Evolutionary conservation across 1,140 invertebrate genomes (phyloP).

Genomic region (Limonius californicus): DNA sequence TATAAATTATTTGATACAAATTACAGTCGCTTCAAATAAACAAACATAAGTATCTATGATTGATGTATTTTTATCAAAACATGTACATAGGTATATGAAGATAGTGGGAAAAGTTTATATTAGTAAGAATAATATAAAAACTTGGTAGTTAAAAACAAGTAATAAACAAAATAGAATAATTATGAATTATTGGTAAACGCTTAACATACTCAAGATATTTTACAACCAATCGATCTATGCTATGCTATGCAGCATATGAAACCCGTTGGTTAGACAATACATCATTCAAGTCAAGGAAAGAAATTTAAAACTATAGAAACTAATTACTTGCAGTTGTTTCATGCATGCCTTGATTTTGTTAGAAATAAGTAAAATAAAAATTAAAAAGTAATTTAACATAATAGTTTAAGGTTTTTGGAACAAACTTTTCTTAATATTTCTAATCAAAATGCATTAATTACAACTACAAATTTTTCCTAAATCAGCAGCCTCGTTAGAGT

Average conservation of each 20-base stretch:
- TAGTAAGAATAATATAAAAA: not conserved
- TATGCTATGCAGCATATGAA: not conserved
- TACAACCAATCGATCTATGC: not conserved
- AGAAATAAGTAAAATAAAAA: no score
- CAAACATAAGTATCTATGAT: not conserved
- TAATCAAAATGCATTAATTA: no score
- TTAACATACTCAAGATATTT: not conserved
- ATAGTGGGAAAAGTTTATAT: not conserved
- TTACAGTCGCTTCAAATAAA: constrained; percentile 3
- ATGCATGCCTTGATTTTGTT: no score
- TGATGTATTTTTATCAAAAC: not conserved
- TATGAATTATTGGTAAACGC: not conserved
- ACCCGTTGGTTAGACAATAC: not conserved
- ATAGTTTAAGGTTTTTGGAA: no score
- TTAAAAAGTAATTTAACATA: no score
- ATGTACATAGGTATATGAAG: not conserved
- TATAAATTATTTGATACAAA: constrained; percentile 39
- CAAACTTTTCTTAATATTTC: no score
- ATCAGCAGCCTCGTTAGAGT: no score
- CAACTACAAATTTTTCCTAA: no score
- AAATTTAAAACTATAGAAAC: no score
- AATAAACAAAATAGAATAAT: not conserved
- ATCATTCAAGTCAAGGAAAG: no score
- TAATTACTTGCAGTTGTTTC: no score
- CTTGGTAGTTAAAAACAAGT: not conserved